Percentiles rank a stretch among this genome's conserved stretches.
These are phyloP conservation scores for Bellardia bayeri DNA, from an alignment of 2,888 invertebrate genomes.

Conservation along the genomic window DNA sequence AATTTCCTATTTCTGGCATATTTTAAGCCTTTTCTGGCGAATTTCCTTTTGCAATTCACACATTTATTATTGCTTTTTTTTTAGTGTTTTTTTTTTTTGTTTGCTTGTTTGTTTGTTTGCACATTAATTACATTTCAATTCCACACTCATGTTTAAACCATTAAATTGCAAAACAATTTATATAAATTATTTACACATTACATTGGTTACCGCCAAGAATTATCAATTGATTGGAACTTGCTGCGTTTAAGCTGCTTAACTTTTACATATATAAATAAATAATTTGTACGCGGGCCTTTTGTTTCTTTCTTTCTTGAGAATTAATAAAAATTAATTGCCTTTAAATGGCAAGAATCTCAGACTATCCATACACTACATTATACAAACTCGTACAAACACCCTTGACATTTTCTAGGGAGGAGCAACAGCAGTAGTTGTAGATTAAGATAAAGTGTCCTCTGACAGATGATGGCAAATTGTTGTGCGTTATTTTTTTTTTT, in stretches of 20 bases:
- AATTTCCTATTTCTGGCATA: no score
- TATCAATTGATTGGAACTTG: constrained; percentile 28
- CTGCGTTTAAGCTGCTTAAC: not conserved
- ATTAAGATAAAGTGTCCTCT: constrained; percentile 51
- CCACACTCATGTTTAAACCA: not conserved
- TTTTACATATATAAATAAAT: constrained; percentile 8
- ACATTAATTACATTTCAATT: constrained; percentile 18
- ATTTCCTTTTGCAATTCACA: not conserved
- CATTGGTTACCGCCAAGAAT: constrained; percentile 18
- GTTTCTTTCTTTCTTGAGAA: constrained; percentile 21
- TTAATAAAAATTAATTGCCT: constrained; percentile 68
- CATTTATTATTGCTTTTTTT: not conserved
- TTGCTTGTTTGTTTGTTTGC: not conserved
- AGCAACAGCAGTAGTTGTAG: not conserved
- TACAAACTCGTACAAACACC: not conserved
- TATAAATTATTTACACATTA: constrained; percentile 33
- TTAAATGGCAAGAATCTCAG: constrained; percentile 46
- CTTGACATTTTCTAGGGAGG: constrained; percentile 42
- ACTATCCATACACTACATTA: constrained; percentile 6
- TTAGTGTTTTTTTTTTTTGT: not conserved
- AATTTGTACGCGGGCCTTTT: constrained; percentile 4
- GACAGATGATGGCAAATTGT: constrained; percentile 31
- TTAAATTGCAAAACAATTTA: constrained; percentile 14
- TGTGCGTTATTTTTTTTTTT: not conserved
- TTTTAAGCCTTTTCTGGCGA: no score